Evolutionary conservation across 2,113 vertebrate species (phyloP).

Genomic region (Atherinomorus stipes): DNA sequence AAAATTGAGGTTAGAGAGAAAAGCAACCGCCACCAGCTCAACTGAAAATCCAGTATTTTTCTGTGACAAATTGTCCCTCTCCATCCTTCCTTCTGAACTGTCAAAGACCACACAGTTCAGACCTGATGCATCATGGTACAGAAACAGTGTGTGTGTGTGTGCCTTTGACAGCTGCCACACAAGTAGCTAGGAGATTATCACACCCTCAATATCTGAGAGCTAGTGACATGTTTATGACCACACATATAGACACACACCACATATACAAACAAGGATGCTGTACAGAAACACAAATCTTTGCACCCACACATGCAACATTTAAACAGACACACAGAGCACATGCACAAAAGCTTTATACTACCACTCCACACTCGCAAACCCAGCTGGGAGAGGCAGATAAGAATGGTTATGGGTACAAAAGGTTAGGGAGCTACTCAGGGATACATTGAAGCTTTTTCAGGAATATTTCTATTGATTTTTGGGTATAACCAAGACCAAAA

Average conservation of each 20-base stretch:
- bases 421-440: slow-evolving; percentile 52
- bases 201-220: slow-evolving; percentile 46
- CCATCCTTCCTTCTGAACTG: slow-evolving; percentile 40
- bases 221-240: slow-evolving; percentile 54
- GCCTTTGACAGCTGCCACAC: slow-evolving; percentile 42
- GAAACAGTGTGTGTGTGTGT: slow-evolving; percentile 32
- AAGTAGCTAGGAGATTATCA: slow-evolving; percentile 56
- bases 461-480: slow-evolving; percentile 67
- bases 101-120: slow-evolving; percentile 45
- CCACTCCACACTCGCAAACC: slow-evolving; percentile 43
- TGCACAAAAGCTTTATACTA: slow-evolving; percentile 37
- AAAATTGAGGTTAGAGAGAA: slow-evolving; percentile 7
- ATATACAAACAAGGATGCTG: slow-evolving; percentile 35
- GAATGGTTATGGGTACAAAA: slow-evolving; percentile 46
- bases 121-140: slow-evolving; percentile 52
- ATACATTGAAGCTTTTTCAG: slow-evolving; percentile 46
- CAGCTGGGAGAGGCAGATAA: slow-evolving; percentile 75
- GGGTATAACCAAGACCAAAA: slow-evolving; percentile 39
- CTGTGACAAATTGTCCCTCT: slow-evolving; percentile 62
- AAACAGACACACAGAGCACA: slow-evolving; percentile 16
- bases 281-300: slow-evolving; percentile 25
- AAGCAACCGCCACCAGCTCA: slow-evolving; percentile 16
- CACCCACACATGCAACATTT: background rate
- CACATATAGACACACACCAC: slow-evolving; percentile 12
- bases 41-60: slow-evolving; percentile 35